Base-by-base conservation (phyloP, 92 coral and sea anemone species). In the Heteractis magnifica region DNA sequence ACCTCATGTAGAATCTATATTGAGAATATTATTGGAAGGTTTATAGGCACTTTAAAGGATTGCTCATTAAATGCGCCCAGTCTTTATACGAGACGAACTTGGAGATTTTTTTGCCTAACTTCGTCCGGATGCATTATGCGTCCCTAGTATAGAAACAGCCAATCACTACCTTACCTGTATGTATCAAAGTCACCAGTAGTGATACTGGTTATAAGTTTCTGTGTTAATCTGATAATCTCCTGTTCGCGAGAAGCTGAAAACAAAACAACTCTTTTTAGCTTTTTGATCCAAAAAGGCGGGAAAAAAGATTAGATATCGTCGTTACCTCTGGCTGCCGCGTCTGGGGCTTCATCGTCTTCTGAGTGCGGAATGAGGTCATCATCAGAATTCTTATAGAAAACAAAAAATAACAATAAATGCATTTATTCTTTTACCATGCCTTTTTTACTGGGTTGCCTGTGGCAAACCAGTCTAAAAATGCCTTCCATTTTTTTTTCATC, bases 331-430 rank as follows among this genome's bases (percentile, higher is more conserved):
- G 76, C 83, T 15, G 87, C 72, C 9, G 77, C 79, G 52, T 76
- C 84, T 15, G 86, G 91, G 48, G 76, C 86, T 52, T 97, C 99
- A 11, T 95, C 98, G 78, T 96, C 99, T 78, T 92, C 92, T 10
- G 95, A 93, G 85, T 93, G 98, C 15, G 90, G 84, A 82, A 89
- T 88, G n/a, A 95, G 87, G 77, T 95, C 99, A 75, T 97, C 99
- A 50, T 94, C 98, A 8, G 99, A 97, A 65, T 95, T 93, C 96
- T 95, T 44, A 62, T 4, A 59, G 64, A 10, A 15, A 58, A 58
- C 15, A 58, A 58, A 58, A 12, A 58, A 34, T 34, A 13, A 58
- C 64, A 13, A 13, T 58, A 12, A 4, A 58, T 58, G 64, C 16
- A 34, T 34, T 34, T 34, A 34, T 34, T 2, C 44, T 34, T 26